Evolutionary conservation across 2,888 invertebrate genomes (phyloP).

Genomic region (Lasius fuliginosus): DNA sequence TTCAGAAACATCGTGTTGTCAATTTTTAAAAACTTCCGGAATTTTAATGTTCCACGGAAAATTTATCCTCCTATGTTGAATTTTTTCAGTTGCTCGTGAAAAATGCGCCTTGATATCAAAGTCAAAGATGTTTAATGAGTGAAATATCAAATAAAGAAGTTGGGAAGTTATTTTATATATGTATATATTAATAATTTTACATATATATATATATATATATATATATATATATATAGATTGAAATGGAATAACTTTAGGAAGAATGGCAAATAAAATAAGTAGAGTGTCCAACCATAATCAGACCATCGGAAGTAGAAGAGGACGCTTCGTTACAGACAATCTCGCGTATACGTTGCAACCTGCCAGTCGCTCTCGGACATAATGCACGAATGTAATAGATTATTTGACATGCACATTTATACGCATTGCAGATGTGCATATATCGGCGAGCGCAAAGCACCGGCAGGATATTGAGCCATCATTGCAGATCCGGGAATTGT

Average conservation of each 20-base stretch:
- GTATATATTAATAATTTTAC: no score
- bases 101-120: background rate
- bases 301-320: background rate
- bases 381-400: background rate
- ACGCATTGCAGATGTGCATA: background rate
- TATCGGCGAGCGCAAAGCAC: slow-evolving; percentile 36
- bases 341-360: background rate
- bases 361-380: background rate
- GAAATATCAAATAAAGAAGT: background rate
- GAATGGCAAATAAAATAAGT: background rate
- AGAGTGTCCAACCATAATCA: background rate
- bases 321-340: background rate
- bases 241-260: background rate
- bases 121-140: background rate
- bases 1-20: background rate
- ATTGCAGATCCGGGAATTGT: slow-evolving; percentile 78
- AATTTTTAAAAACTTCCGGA: background rate
- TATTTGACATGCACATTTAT: slow-evolving; percentile 23
- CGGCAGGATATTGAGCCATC: slow-evolving; percentile 78
- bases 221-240: background rate
- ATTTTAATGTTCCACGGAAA: background rate
- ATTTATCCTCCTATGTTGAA: background rate
- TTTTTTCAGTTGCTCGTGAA: background rate
- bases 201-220: no score
- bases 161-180: background rate